Conservation (phyloP, 2,113 vertebrate genomes). For the Grallaria varia region DNA sequence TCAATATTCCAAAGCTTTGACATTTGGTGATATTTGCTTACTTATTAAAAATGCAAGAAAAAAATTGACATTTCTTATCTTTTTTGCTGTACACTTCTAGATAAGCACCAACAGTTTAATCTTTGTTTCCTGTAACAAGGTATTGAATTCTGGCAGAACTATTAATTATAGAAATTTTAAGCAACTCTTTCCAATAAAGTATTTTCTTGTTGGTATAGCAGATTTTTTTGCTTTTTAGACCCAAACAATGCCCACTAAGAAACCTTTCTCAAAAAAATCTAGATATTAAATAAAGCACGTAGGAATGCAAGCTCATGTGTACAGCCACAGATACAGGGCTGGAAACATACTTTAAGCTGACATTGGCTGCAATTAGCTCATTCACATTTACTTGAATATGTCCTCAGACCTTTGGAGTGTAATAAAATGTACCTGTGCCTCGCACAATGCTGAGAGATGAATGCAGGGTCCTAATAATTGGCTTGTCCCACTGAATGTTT, state of each 20-base stretch:
- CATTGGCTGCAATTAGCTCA: not conserved
- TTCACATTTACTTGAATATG: not conserved
- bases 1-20: not conserved
- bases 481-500: not conserved
- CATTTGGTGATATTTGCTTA: not conserved
- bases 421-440: not conserved
- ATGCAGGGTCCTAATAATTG: not conserved
- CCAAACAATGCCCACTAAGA: rapidly evolving
- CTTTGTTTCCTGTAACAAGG: not conserved
- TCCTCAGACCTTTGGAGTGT: not conserved
- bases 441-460: not conserved
- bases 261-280: not conserved
- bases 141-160: not conserved
- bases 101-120: not conserved
- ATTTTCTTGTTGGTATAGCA: not conserved
- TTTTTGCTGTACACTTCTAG: not conserved
- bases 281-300: not conserved
- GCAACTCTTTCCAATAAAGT: not conserved
- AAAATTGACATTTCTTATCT: not conserved
- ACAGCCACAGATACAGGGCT: not conserved
- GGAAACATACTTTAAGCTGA: not conserved
- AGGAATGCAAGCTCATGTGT: not conserved
- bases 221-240: not conserved
- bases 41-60: not conserved
- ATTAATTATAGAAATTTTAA: not conserved